Conservation (phyloP, 2,888 invertebrate genomes). For the Zaprionus obscuricornis region DNA sequence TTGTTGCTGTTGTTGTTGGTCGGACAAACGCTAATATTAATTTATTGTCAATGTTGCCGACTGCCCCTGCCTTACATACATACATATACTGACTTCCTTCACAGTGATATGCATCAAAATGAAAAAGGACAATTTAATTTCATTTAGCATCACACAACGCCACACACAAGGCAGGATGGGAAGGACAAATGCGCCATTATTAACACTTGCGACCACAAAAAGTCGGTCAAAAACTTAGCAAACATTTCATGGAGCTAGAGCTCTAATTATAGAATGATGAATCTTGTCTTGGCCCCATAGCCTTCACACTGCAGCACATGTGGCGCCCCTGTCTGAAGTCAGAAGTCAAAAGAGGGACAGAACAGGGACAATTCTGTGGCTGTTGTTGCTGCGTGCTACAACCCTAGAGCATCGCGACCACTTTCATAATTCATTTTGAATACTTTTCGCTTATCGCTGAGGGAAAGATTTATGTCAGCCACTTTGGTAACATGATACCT, state of each 20-base stretch:
- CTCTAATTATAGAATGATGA: constrained; percentile 80
- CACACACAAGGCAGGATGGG: constrained; percentile 7
- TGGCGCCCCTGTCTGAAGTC: constrained; percentile 26
- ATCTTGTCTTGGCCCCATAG: constrained; percentile 38
- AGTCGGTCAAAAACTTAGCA: constrained; percentile 63
- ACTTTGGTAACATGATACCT: constrained; percentile 67
- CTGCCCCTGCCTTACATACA: constrained; percentile 7
- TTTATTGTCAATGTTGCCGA: constrained; percentile 64
- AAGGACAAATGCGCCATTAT: constrained; percentile 61
- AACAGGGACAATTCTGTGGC: neutral
- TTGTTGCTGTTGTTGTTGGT: constrained; percentile 20
- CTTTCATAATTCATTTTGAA: constrained; percentile 74
- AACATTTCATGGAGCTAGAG: constrained; percentile 30
- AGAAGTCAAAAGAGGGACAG: too few species aligned
- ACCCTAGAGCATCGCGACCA: constrained; percentile 14
- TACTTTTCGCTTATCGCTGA: constrained; percentile 72
- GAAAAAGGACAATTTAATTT: constrained; percentile 78
- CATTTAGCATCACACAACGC: constrained; percentile 52
- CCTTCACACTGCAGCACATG: constrained; percentile 26
- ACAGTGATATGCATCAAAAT: constrained; percentile 66
- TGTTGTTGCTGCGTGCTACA: too few species aligned
- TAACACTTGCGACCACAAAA: constrained; percentile 75
- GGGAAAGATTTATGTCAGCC: constrained; percentile 68
- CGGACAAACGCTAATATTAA: constrained; percentile 64
- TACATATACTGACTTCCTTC: neutral